Base-by-base conservation (phyloP, 2,113 vertebrate genomes). In the Tupaia tana region DNA sequence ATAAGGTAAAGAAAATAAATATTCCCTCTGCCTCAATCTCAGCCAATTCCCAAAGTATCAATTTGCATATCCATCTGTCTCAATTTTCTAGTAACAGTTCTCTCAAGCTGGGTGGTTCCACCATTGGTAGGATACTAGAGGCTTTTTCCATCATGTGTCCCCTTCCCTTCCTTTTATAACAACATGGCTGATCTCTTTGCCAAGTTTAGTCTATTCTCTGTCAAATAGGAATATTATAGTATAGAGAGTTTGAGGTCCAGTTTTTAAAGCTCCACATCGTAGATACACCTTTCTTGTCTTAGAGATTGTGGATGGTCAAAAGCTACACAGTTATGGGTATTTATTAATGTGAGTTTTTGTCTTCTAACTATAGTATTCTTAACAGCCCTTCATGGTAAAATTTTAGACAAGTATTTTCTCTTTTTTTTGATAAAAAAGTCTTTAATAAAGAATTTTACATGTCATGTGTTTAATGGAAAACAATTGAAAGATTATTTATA, bases 1-100 rank as follows among this genome's bases (percentile, higher is more conserved):
- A 97, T 96, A 97, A 96, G 74, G 81, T 93, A 96, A 96, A 81
- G 88, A 96, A 97, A 97, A 97, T 89, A 97, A 96, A 94, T 95
- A 90, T 74, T 90, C 63, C 56, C 22, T 88, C 24, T 81, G 31
- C 63, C 78, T 66, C 87, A 73, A 95, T 74, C 25, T 81, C 78
- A 87, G 58, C 34, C 69, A 83, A 24, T 91, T 97, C 83, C 92
- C 77, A 56, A 88, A 91, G 20, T 43, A 58, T 90, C 52, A 59
- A 78, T 95, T 95, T 34, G 25, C 85, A 79, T 90, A 86, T 34
- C 54, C 59, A 67, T 94, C 74, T 96, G 61, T 92, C 69, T 82
- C 66, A 93, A 74, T 92, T 90, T 73, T 95, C 66, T 93, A 90
- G 73, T 90, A 83, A 74, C 59, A 0, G 43, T 90, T 87, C 61